Conservation (phyloP, 2,113 vertebrate species). For the Irena cyanogastra region DNA sequence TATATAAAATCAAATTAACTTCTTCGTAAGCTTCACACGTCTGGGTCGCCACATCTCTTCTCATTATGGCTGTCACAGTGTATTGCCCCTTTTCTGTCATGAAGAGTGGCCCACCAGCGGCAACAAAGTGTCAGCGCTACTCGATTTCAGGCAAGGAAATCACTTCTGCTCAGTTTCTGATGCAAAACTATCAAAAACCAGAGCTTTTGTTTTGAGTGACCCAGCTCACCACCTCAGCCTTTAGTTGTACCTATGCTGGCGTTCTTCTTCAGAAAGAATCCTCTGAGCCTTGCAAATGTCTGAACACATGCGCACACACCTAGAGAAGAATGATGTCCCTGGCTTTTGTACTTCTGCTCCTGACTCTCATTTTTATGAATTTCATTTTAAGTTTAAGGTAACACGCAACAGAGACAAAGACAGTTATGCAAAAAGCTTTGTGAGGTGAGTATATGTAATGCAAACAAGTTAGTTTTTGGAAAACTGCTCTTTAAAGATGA, state of each 20-base stretch:
- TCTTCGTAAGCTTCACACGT: not conserved
- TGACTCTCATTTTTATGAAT: not conserved
- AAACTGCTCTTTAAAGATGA: not conserved
- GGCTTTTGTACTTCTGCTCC: not conserved
- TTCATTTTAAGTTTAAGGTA: not conserved
- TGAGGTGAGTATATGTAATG: not conserved
- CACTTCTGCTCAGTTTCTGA: not conserved
- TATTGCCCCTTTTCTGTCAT: not conserved
- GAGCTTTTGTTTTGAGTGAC: fast-evolving
- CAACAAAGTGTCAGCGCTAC: not conserved
- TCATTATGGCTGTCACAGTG: not conserved
- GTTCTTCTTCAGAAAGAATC: not conserved
- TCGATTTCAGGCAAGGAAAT: not conserved
- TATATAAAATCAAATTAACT: slow-evolving; percentile 34
- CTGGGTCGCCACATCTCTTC: not conserved
- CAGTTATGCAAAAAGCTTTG: not conserved
- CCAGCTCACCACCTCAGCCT: not conserved
- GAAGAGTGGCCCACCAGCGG: not conserved
- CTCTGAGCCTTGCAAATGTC: not conserved
- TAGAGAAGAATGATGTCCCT: not conserved
- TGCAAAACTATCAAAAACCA: not conserved
- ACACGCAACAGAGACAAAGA: not conserved
- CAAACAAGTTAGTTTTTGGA: not conserved
- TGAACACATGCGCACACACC: fast-evolving
- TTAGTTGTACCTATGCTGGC: not conserved